phyloP scores from a whole-genome alignment of 1,140 invertebrate genomes.

The Trachymyrmex cornetzi region DNA sequence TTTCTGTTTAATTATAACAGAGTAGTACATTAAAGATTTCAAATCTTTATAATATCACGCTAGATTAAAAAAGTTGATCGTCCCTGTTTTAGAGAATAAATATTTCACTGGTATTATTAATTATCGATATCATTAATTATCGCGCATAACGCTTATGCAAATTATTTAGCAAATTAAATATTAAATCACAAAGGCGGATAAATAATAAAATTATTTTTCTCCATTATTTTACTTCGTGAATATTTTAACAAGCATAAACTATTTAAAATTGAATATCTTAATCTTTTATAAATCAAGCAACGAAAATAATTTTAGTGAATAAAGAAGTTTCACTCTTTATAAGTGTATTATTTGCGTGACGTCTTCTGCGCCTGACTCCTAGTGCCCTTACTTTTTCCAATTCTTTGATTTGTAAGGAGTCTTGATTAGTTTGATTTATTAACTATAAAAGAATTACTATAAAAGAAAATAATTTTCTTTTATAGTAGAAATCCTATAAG shows the following conservation, averaged over 20 bases:
- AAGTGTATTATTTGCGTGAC: too few species aligned
- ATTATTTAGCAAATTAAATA: conserved; percentile 5
- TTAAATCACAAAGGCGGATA: neutral
- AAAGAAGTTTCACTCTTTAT: too few species aligned
- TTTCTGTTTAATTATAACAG: too few species aligned
- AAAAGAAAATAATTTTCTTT: conserved; percentile 4
- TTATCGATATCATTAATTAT: neutral
- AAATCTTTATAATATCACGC: too few species aligned
- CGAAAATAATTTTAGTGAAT: conserved; percentile 16
- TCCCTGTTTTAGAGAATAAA: neutral
- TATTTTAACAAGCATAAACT: neutral
- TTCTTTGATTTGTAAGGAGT: too few species aligned
- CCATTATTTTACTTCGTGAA: conserved; percentile 1
- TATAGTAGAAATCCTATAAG: neutral
- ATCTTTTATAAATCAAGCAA: neutral
- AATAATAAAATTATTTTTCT: conserved; percentile 31
- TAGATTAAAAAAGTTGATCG: too few species aligned
- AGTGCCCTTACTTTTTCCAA: too few species aligned
- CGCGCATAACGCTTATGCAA: neutral
- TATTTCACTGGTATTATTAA: neutral
- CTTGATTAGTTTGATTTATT: too few species aligned
- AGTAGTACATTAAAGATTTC: too few species aligned
- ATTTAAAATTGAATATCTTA: neutral
- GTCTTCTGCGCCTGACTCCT: too few species aligned
- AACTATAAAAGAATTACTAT: too few species aligned